A percentile compares a stretch with the other conserved stretches of the same genome.
Conservation (phyloP, 2,888 invertebrate species). For the Epiperipatus broadwayi region DNA sequence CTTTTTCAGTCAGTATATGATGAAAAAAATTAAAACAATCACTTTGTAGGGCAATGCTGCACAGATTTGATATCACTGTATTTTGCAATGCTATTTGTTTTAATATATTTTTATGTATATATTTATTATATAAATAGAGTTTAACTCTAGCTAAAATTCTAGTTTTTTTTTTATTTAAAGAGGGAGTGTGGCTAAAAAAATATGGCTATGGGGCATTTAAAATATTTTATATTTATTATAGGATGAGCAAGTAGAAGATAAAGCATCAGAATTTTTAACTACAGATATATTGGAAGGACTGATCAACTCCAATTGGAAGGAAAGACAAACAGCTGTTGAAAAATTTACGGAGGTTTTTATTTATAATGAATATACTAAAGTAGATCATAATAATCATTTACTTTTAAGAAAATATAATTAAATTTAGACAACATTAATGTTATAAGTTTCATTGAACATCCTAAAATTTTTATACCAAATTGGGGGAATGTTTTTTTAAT, state of each 20-base stretch:
- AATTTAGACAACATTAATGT: neutral
- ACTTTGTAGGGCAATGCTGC: no score
- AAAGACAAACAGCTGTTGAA: constrained; percentile 52
- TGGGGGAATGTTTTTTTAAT: neutral
- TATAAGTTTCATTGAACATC: neutral
- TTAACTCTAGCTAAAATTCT: no score
- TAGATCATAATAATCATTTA: neutral
- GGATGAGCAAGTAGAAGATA: constrained; percentile 55
- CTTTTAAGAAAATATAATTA: no score
- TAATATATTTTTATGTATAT: no score
- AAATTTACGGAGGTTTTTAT: constrained; percentile 37
- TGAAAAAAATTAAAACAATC: no score
- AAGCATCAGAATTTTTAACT: constrained; percentile 44
- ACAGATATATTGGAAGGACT: constrained; percentile 45
- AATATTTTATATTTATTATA: constrained; percentile 22
- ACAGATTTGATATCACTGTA: no score
- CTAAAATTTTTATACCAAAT: constrained; percentile 1
- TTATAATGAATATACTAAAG: constrained; percentile 8
- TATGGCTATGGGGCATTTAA: no score
- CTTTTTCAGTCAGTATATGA: no score
- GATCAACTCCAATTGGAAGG: constrained; percentile 66
- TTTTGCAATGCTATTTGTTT: no score
- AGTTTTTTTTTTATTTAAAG: constrained; percentile 15
- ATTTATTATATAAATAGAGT: no score
- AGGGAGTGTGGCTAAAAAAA: no score